Evolutionary conservation across 2,113 vertebrate species (phyloP), one percentile per base, ranked within the genome.

Genomic region (Prolemur simus): DNA sequence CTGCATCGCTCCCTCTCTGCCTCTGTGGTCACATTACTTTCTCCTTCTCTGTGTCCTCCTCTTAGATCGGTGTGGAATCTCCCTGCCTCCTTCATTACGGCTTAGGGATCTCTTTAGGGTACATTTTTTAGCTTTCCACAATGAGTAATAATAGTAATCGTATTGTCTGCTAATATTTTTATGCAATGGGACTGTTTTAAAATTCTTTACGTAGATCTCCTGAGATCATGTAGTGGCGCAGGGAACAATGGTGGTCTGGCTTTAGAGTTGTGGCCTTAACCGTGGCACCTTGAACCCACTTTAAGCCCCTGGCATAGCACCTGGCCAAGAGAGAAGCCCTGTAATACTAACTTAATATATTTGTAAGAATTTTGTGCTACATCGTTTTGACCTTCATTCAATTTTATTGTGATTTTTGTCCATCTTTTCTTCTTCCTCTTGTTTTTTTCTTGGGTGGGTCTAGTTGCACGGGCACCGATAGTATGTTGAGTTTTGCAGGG

Each of bases 1-100:
- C 45, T 0, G 0, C 17, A 0, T 47, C 0, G 0, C 9, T 64
- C 9, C 3, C 0, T 10, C 47, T 58, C 15, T 6, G n/a, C 49
- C 6, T 56, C 17, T 69, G n/a, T 8, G 5, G 8, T 42, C 37
- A 17, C 10, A 0, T 37, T 10, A 8, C 17, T 11, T 15, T 9
- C 77, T 45, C 14, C 42, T 45, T 56, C 87, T n/a, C 45, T 77
- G n/a, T 21, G 18, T 5, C 13, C 10, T 83, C 39, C 54, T 69
- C 58, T 69, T 45, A 1, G 0, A 1, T 66, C 82, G 56, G 5
- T 12, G 21, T 54, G 32, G 56, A 47, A 7, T 29, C 54, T 8
- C 47, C 25, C 9, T 49, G n/a, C 68, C 4, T 21, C 42, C 23
- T 0, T 81, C 13, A 0, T 25, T 25, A 21, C 8, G 32, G 66